These are phyloP conservation scores for Apis florea DNA, from an alignment of 1,140 invertebrate species.

Conservation along the genomic window DNA sequence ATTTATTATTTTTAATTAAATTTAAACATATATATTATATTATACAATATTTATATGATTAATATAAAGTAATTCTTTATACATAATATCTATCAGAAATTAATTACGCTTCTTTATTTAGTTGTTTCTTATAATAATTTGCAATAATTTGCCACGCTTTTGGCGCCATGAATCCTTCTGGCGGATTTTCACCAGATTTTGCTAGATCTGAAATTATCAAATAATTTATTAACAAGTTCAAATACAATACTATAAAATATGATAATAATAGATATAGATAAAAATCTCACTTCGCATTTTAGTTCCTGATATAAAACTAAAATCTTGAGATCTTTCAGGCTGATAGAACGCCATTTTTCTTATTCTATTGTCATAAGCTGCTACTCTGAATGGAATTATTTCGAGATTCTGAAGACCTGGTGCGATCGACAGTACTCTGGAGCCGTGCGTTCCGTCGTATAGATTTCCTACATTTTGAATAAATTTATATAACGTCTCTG, in stretches of 20 bases:
- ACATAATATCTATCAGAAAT: too few relatives aligned
- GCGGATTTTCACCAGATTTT: conserved; percentile 90
- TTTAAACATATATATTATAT: too few relatives aligned
- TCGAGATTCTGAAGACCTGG: conserved; percentile 94
- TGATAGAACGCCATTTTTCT: conserved; percentile 97
- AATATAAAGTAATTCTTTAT: too few relatives aligned
- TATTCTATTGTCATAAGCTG: conserved; percentile 94
- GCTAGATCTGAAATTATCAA: conserved; percentile 84
- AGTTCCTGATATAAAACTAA: conserved; percentile 98
- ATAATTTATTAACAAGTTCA: not conserved
- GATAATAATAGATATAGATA: not conserved
- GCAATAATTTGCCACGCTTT: conserved; percentile 95
- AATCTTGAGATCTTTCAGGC: conserved; percentile 92
- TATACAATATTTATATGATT: too few relatives aligned
- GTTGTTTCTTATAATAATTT: conserved; percentile 89
- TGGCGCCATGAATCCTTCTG: conserved; percentile 98
- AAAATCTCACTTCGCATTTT: conserved; percentile 90
- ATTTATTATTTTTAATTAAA: too few relatives aligned
- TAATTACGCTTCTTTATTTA: conserved; percentile 54
- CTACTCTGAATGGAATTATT: conserved; percentile 98
- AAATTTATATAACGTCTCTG: too few relatives aligned
- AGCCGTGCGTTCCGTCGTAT: conserved; percentile 96
- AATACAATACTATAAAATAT: too few relatives aligned
- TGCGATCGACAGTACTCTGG: conserved; percentile 94
- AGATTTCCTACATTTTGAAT: conserved; percentile 83